phyloP scores from a whole-genome alignment of 1,140 invertebrate genomes.

The Agrypnia vestita region DNA sequence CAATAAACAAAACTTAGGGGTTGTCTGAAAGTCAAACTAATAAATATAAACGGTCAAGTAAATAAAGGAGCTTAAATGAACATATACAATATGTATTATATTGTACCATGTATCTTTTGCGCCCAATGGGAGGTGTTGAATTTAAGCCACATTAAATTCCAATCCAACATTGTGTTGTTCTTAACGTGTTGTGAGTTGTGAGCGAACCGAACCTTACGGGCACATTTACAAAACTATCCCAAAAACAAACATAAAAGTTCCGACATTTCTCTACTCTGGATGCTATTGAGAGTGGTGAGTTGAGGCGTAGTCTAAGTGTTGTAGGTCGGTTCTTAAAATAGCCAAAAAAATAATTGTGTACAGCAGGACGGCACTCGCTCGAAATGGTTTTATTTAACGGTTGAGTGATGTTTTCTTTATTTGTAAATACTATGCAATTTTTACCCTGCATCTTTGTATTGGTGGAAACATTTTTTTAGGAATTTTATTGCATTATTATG shows the following conservation, averaged over 20 bases:
- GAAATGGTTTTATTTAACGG: too few species aligned
- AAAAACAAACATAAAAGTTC: not conserved
- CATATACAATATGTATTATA: conserved; percentile 25
- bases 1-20: conserved; percentile 14
- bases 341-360: too few species aligned
- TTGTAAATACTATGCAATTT: too few species aligned
- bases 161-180: conserved; percentile 49
- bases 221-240: too few species aligned
- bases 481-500: not conserved
- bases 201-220: too few species aligned
- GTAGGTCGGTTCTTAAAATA: too few species aligned
- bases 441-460: too few species aligned
- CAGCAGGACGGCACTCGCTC: too few species aligned
- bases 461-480: too few species aligned
- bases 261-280: not conserved
- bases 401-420: too few species aligned
- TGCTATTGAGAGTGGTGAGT: not conserved
- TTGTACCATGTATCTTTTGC: conserved; percentile 31
- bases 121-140: conserved; percentile 54
- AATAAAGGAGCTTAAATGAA: conserved; percentile 57
- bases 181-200: not conserved
- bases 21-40: conserved; percentile 10
- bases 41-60: conserved; percentile 51
- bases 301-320: too few species aligned
- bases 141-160: conserved; percentile 56